Evolutionary conservation across 2,797 vertebrate genomes (phyloP), one percentile per base, ranked within the genome.

Genomic region (Hyperoplus immaculatus): DNA sequence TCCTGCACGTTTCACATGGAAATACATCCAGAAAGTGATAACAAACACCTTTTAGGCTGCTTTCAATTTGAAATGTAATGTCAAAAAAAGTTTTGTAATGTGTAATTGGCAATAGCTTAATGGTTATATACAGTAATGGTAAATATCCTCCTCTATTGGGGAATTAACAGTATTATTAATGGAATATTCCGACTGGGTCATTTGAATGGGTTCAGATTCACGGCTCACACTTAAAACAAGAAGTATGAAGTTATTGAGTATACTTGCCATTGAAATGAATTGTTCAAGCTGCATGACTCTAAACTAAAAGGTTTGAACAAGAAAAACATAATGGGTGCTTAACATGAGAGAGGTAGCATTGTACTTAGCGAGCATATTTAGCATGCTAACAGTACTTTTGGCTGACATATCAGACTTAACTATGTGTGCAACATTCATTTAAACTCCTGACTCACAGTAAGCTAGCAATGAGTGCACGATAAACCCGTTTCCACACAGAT

Each of bases 1-100:
- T 10, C 10, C 9, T 46, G 10, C 9, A 55, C 39, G n/a, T 47
- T 71, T 61, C 18, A 70, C 41, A 46, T 49, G 63, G 4, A 7
- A 29, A 29, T 29, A 29, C 29, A 29, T 29, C 29, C 29, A 29
- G 29, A 29, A 29, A 29, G 29, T 29, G 29, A 29, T 29, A 29
- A 29, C 29, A 53, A 45, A 11, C 51, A 3, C 0, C 6, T 13
- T 51, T n/a, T 46, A 41, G 42, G 43, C n/a, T 53, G 47, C 51
- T 65, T 56, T 75, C 45, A 61, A 50, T 66, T 16, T 60, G 4
- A 57, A 16, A 36, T 56, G 10, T 45, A 16, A 39, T 42, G 6
- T 21, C 56, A 8, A 6, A 68, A 29, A 29, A 29, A 3, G 29
- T 29, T 9, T 6, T 18, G 15, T 41, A 4, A 5, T 8, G 36